Evolutionary conservation across 2,113 vertebrate genomes (phyloP).

Genomic region (Scortum barcoo): DNA sequence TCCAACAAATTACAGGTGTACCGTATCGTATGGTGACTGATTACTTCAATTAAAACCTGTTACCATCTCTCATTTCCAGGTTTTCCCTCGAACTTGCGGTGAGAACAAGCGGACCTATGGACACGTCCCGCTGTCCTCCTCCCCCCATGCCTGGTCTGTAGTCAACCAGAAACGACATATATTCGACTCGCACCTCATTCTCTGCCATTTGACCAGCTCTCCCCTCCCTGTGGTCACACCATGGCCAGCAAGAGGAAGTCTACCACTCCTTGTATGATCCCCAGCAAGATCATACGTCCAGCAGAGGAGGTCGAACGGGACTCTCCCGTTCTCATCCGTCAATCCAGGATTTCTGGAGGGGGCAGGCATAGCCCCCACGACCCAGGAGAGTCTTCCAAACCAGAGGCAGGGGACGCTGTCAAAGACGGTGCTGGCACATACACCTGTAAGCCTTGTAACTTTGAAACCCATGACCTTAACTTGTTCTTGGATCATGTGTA

Average conservation of each 20-base stretch:
- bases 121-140: conserved; percentile 67
- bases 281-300: conserved; percentile 87
- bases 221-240: conserved; percentile 50
- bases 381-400: conserved; percentile 61
- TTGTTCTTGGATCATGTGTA: conserved; percentile 94
- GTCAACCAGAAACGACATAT: conserved; percentile 55
- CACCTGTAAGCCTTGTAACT: conserved; percentile 92
- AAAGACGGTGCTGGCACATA: conserved; percentile 85
- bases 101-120: conserved; percentile 60
- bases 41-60: conserved; percentile 22
- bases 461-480: conserved; percentile 91
- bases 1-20: conserved; percentile 2
- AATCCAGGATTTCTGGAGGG: conserved; percentile 54
- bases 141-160: conserved; percentile 80
- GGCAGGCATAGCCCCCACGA: conserved; percentile 62
- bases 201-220: conserved; percentile 55
- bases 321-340: conserved; percentile 72
- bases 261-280: conserved; percentile 98
- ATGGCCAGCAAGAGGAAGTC: conserved; percentile 99
- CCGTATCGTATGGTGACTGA: neutral
- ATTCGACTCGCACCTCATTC: conserved; percentile 64
- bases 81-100: conserved; percentile 33
- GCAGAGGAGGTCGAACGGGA: conserved; percentile 84
- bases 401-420: conserved; percentile 71
- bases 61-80: conserved; percentile 60